These are phyloP conservation scores for Pycnomerus fuliginosus DNA, from an alignment of 2,888 invertebrate genomes.

Conservation along the genomic window DNA sequence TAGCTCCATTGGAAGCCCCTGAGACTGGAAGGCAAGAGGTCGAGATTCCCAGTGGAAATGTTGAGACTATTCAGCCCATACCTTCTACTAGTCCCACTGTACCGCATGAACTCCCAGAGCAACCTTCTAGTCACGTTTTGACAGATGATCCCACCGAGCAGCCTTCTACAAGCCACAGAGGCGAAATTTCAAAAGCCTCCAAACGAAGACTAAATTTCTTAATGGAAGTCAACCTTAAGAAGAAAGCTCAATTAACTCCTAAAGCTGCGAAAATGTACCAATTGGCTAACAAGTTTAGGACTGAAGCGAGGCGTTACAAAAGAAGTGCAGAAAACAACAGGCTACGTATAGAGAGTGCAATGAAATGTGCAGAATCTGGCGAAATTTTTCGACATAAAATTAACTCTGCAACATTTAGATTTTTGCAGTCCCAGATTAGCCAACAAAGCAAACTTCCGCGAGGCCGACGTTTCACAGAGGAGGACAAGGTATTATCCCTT, in stretches of 20 bases:
- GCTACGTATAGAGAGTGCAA: background rate
- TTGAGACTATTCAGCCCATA: no score
- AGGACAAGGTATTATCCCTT: constrained; percentile 22
- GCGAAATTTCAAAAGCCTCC: no score
- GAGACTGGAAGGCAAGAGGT: no score
- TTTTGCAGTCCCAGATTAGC: constrained; percentile 1
- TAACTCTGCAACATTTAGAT: background rate
- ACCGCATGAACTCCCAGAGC: no score
- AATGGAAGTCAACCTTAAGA: background rate
- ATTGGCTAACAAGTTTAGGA: background rate
- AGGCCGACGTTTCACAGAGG: constrained; percentile 8
- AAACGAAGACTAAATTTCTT: background rate
- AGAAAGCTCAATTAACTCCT: background rate
- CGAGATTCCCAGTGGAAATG: no score
- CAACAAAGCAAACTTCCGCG: constrained; percentile 4
- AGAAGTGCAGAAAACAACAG: background rate
- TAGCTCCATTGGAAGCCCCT: no score
- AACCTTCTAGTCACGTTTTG: no score
- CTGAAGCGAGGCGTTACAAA: background rate
- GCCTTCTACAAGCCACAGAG: no score
- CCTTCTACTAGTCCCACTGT: no score
- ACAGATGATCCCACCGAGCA: no score
- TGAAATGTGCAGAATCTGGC: background rate
- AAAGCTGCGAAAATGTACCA: constrained; percentile 6
- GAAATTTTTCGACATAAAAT: constrained; percentile 1